A percentile compares a stretch with the other conserved stretches of the same genome.
Conservation (phyloP, 2,113 vertebrate species). For the Pogona vitticeps region DNA sequence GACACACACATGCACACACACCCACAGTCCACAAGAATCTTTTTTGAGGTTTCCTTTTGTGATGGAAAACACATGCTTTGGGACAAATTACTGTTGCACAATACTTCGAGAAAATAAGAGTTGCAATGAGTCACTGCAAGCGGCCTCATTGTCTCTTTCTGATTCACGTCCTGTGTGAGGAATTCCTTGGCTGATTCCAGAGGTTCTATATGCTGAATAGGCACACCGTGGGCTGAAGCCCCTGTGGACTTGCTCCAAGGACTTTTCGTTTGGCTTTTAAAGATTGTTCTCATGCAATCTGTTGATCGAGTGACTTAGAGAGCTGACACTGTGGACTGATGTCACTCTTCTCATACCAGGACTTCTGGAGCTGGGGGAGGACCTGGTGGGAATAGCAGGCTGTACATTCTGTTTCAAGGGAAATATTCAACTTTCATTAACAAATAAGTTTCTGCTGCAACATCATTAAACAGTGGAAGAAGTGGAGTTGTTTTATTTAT, state of each 20-base stretch:
- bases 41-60: slow-evolving; percentile 47
- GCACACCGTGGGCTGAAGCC: slow-evolving; percentile 60
- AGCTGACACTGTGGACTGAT: slow-evolving; percentile 49
- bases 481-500: slow-evolving; percentile 13
- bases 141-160: slow-evolving; percentile 68
- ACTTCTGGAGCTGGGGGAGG: neutral
- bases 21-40: slow-evolving; percentile 25
- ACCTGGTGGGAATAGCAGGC: slow-evolving; percentile 4
- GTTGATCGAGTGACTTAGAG: slow-evolving; percentile 56
- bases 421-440: slow-evolving; percentile 18
- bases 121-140: slow-evolving; percentile 70
- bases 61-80: slow-evolving; percentile 76
- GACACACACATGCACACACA: slow-evolving; percentile 33
- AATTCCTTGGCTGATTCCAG: slow-evolving; percentile 62
- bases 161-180: slow-evolving; percentile 77
- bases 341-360: slow-evolving; percentile 41
- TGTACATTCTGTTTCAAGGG: slow-evolving; percentile 37
- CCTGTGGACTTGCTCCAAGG: slow-evolving; percentile 35
- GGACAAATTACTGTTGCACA: slow-evolving; percentile 58
- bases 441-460: slow-evolving; percentile 1
- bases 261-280: slow-evolving; percentile 54
- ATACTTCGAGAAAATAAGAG: slow-evolving; percentile 56
- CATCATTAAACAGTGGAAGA: slow-evolving; percentile 12
- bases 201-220: slow-evolving; percentile 36
- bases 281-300: slow-evolving; percentile 8